These are phyloP conservation scores for Pyrrhosoma nymphula DNA, from an alignment of 2,888 invertebrate species.

Conservation along the genomic window DNA sequence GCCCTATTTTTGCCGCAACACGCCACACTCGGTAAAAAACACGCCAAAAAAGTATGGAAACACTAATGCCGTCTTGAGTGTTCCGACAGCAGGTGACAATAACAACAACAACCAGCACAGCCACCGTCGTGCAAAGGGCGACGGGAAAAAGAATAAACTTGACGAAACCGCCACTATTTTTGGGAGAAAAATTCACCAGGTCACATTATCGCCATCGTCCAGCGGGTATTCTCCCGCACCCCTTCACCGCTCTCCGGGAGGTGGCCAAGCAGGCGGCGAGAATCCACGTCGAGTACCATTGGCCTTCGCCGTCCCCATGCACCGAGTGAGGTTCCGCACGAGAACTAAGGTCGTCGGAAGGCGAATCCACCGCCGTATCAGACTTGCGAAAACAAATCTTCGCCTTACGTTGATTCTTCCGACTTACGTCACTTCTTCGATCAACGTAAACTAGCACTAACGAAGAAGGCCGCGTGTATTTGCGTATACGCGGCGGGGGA, in stretches of 20 bases:
- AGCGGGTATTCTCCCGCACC: background rate
- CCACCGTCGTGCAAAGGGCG: background rate
- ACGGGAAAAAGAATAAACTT: background rate
- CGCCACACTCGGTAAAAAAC: background rate
- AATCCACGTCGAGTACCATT: slow-evolving; percentile 17
- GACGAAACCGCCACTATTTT: background rate
- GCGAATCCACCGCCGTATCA: background rate
- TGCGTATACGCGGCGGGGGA: background rate
- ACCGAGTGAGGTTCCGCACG: background rate
- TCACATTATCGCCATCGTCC: slow-evolving; percentile 12
- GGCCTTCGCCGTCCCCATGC: slow-evolving; percentile 26
- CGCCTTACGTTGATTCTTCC: no score
- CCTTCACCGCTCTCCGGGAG: background rate
- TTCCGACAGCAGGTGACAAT: background rate
- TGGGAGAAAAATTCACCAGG: background rate
- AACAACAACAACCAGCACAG: background rate
- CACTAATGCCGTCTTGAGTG: background rate
- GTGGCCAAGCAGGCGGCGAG: background rate
- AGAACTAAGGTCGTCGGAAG: background rate
- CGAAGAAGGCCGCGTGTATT: background rate
- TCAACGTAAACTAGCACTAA: background rate
- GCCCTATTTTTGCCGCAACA: background rate
- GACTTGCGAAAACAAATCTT: background rate
- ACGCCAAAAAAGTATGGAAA: background rate
- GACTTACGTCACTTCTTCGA: no score